These are phyloP conservation scores for Lordiphosa clarofinis DNA, from an alignment of 1,140 invertebrate genomes.

Conservation along the genomic window DNA sequence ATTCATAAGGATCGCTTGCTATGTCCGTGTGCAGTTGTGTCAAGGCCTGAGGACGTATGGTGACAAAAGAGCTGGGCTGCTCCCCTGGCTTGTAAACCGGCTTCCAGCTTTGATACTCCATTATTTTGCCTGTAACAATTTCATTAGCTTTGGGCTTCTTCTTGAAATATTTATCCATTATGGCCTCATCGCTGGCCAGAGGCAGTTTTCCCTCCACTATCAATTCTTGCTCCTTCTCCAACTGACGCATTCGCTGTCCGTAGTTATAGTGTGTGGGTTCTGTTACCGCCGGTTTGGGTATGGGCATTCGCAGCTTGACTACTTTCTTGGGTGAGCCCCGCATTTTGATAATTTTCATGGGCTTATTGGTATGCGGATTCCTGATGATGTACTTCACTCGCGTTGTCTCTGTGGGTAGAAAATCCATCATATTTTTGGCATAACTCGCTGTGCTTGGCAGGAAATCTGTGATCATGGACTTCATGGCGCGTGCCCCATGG, in stretches of 20 bases:
- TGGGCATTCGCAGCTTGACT: slow-evolving; percentile 44
- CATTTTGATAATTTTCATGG: slow-evolving; percentile 71
- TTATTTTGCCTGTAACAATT: slow-evolving; percentile 55
- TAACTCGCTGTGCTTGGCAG: slow-evolving; percentile 41
- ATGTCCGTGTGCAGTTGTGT: slow-evolving; percentile 63
- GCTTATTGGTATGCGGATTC: slow-evolving; percentile 67
- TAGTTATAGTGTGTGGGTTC: slow-evolving; percentile 40
- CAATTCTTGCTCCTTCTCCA: slow-evolving; percentile 71
- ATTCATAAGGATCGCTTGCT: slow-evolving; percentile 38
- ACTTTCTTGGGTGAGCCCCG: slow-evolving; percentile 59
- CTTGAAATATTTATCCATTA: slow-evolving; percentile 61
- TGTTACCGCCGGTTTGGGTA: slow-evolving; percentile 44
- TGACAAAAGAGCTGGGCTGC: slow-evolving; percentile 45
- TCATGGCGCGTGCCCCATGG: slow-evolving; percentile 55
- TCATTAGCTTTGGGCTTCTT: slow-evolving; percentile 47
- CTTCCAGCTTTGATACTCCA: slow-evolving; percentile 69
- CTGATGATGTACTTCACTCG: slow-evolving; percentile 67
- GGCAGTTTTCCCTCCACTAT: slow-evolving; percentile 67
- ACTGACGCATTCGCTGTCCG: slow-evolving; percentile 48
- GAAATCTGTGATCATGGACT: slow-evolving; percentile 55
- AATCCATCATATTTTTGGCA: slow-evolving; percentile 49
- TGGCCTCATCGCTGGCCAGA: slow-evolving; percentile 48
- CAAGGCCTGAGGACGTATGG: slow-evolving; percentile 44
- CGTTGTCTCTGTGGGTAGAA: slow-evolving; percentile 68
- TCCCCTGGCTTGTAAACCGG: slow-evolving; percentile 55